Evolutionary conservation across 2,797 vertebrate species (phyloP).

Genomic region (Chaetodon trifasciatus): DNA sequence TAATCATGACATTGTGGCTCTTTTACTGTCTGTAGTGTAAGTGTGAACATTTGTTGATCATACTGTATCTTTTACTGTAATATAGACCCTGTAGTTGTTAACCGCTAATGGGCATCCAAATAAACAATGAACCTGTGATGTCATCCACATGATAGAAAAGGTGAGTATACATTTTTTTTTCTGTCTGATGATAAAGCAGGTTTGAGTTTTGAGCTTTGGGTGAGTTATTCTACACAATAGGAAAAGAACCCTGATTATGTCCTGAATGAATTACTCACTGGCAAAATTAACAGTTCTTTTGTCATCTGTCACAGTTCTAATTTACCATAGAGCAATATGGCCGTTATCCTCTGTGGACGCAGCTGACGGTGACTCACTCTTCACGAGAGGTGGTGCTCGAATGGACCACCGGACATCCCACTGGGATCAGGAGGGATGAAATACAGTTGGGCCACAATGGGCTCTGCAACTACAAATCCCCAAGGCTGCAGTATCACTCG

Average conservation of each 20-base stretch:
- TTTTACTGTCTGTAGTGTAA: background rate
- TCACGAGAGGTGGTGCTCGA: conserved; percentile 59
- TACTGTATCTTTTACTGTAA: background rate
- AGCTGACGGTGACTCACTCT: conserved; percentile 64
- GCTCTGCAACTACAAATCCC: conserved; percentile 78
- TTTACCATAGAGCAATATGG: conserved; percentile 40
- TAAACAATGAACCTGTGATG: background rate
- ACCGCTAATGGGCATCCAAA: background rate
- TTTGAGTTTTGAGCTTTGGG: background rate
- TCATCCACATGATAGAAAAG: background rate
- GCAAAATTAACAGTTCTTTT: conserved; percentile 38
- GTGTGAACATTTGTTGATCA: background rate
- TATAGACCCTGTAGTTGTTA: background rate
- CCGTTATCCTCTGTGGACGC: conserved; percentile 44
- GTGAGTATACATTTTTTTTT: background rate
- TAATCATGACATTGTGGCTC: background rate
- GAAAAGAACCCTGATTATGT: background rate
- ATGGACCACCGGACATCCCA: conserved; percentile 80
- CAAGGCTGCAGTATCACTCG: conserved; percentile 76
- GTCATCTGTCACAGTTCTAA: conserved; percentile 47
- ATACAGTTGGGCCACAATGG: conserved; percentile 80
- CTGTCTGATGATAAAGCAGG: background rate
- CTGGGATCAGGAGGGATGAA: conserved; percentile 78
- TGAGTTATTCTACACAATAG: background rate
- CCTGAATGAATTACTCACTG: background rate